Evolutionary conservation across 2,113 vertebrate genomes (phyloP), one percentile per base, ranked within the genome.

Genomic region (Bufo gargarizans): DNA sequence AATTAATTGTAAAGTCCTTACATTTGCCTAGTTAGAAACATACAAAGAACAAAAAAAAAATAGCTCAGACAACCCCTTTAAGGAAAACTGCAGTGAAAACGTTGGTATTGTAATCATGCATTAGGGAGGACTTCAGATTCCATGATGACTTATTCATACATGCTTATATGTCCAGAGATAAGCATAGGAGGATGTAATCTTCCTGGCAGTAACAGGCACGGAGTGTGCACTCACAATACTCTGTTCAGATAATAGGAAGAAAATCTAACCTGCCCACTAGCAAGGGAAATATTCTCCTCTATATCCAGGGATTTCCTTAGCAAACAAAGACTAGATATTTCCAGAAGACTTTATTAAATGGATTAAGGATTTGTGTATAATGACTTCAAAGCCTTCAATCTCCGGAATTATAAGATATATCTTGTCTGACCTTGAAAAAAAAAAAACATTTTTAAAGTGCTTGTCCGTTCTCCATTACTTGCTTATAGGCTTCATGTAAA

Each of bases 291-390:
- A 83, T 69, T 89, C 59, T 77, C n/a, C 87, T 78, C 72, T 45
- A 67, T n/a, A 88, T 56, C 58, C 22, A 53, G 77, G 71, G 71
- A 88, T 89, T 84, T 84, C 47, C 74, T 89, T 19, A 56, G 82
- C 87, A 89, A 84, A 89, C 87, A 89, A 50, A 69, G 81, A 49
- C 58, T 43, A 78, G 81, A 84, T 69, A 84, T 84, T 89, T 89
- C 33, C 49, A 84, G 56, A 89, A 69, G 59, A 69, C 72, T 88
- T 88, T 84, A 84, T 84, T 78, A 89, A 89, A 69, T 63, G 82
- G 82, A 84, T 88, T 89, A 84, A 89, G 87, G 87, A 84, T 77
- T 89, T 89, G 67, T 58, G 49, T 89, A 84, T 78, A 89, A 89
- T 89, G 72, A 89, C 72, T 84, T 84, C 81, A 84, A 55, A 89